Evolutionary conservation across 1,140 invertebrate genomes (phyloP).

Genomic region (Drosophila nikananu): DNA sequence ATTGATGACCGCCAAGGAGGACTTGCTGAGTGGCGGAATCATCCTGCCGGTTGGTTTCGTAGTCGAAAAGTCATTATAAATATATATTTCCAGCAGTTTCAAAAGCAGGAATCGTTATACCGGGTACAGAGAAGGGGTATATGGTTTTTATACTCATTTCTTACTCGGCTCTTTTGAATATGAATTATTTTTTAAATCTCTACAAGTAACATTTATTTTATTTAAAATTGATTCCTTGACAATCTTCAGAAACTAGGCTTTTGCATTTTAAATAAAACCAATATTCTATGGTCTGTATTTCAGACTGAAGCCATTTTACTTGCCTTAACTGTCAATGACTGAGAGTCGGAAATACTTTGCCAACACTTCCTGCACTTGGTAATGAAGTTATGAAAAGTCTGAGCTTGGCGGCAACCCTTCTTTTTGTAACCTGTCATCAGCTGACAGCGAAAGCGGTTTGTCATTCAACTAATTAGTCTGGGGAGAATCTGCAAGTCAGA

Average conservation of each 20-base stretch:
- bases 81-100: neutral
- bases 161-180: no score
- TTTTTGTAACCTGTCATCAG: constrained; percentile 29
- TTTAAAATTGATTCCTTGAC: no score
- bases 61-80: constrained; percentile 36
- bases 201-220: no score
- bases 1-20: constrained; percentile 60
- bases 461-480: constrained; percentile 53
- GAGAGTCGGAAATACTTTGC: constrained; percentile 3
- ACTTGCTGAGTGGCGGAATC: neutral
- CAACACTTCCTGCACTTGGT: neutral
- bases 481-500: constrained; percentile 23
- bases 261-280: neutral
- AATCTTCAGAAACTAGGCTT: neutral
- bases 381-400: constrained; percentile 45
- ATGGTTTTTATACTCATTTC: neutral
- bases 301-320: neutral
- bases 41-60: neutral
- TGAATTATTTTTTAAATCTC: no score
- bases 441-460: constrained; percentile 36
- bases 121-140: neutral
- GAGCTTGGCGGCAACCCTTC: constrained; percentile 13
- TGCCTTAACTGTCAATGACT: neutral
- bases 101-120: constrained; percentile 5
- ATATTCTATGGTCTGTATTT: neutral